Percentiles rank a stretch among this genome's conserved stretches.
These are phyloP conservation scores for Mesochorus sp. DNA, from an alignment of 2,888 invertebrate species.

Conservation along the genomic window DNA sequence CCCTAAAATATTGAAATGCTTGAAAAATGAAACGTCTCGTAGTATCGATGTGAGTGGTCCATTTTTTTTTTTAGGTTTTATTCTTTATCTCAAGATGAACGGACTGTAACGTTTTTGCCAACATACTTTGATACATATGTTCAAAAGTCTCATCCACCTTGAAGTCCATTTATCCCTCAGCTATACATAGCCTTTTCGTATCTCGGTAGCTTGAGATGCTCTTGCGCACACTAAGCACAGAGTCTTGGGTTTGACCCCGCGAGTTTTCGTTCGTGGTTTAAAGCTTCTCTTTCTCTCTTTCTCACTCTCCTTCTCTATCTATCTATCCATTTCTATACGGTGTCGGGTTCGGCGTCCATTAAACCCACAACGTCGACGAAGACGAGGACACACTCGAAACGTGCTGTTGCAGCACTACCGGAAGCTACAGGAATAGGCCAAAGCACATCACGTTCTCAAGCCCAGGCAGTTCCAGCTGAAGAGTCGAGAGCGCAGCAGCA, in stretches of 20 bases:
- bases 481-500: conserved; percentile 29
- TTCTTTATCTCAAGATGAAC: no score
- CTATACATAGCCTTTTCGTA: conserved; percentile 31
- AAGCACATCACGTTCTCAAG: conserved; percentile 40
- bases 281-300: no score
- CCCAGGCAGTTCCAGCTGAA: conserved; percentile 38
- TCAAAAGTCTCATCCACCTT: conserved; percentile 8
- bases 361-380: conserved; percentile 53
- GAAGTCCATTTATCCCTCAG: conserved; percentile 8
- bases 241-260: conserved; percentile 50
- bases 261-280: conserved; percentile 57
- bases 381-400: conserved; percentile 60
- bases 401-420: conserved; percentile 54
- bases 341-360: conserved; percentile 53
- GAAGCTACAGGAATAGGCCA: conserved; percentile 41
- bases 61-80: no score
- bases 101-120: no score
- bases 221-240: conserved; percentile 53
- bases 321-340: conserved; percentile 25
- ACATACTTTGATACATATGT: no score
- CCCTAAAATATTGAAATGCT: no score
- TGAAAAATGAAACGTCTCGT: no score
- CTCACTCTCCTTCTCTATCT: no score
- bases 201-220: conserved; percentile 49
- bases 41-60: no score